phyloP scores from a whole-genome alignment of 2,797 vertebrate genomes.

The Melanogrammus aeglefinus region DNA sequence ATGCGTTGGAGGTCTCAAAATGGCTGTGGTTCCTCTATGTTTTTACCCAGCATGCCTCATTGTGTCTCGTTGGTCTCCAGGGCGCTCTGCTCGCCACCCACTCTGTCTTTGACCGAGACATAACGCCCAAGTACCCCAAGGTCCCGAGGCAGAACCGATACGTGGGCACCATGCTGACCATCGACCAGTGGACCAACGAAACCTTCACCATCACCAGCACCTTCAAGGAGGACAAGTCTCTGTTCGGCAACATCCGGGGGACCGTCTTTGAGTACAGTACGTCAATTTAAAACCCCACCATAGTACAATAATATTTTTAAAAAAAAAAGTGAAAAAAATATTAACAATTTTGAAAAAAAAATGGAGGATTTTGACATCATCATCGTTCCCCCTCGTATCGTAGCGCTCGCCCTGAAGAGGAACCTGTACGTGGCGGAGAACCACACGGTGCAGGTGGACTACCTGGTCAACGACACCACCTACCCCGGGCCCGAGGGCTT shows the following conservation, averaged over 20 bases:
- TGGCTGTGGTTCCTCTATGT: not conserved
- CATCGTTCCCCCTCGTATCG: not conserved
- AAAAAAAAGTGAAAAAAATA: too few relatives aligned
- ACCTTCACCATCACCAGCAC: slow-evolving; percentile 81
- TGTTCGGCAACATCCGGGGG: slow-evolving; percentile 83
- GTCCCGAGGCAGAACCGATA: slow-evolving; percentile 82
- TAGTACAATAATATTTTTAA: not conserved
- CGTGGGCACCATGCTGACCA: slow-evolving; percentile 77
- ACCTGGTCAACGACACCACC: slow-evolving; percentile 90
- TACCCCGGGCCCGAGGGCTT: slow-evolving; percentile 79
- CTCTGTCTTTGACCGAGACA: slow-evolving; percentile 86
- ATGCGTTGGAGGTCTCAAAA: not conserved
- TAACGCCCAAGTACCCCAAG: slow-evolving; percentile 81
- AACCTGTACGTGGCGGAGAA: slow-evolving; percentile 83
- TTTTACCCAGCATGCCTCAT: not conserved
- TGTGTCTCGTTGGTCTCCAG: slow-evolving; percentile 58
- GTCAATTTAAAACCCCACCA: slow-evolving; percentile 31
- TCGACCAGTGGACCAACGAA: slow-evolving; percentile 81
- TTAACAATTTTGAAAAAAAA: not conserved
- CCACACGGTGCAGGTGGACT: slow-evolving; percentile 78
- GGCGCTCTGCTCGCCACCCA: slow-evolving; percentile 81
- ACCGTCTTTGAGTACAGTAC: slow-evolving; percentile 89
- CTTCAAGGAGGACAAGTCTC: slow-evolving; percentile 81
- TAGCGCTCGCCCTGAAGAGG: slow-evolving; percentile 85
- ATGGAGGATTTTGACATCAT: not conserved